Conservation (phyloP, 2,797 vertebrate genomes). For the Acomys russatus region DNA sequence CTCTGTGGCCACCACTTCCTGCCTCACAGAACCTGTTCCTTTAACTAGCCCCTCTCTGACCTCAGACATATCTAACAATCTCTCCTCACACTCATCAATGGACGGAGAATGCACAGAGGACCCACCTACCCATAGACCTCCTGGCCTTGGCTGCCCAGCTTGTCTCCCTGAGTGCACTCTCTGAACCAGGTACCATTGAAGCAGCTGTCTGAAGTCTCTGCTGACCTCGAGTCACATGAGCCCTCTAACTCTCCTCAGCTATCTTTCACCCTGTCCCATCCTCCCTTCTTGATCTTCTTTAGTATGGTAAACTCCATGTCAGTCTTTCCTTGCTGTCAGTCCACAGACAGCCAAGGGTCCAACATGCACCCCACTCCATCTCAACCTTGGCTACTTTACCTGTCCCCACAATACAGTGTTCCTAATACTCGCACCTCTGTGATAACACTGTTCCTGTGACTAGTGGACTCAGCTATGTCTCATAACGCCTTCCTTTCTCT, state of each 20-base stretch:
- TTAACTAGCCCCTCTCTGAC: neutral
- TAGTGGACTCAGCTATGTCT: neutral
- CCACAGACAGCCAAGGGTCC: neutral
- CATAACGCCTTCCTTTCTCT: neutral
- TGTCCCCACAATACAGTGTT: neutral
- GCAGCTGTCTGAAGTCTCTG: neutral
- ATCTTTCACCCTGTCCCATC: neutral
- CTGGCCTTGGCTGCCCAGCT: neutral
- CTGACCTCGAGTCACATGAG: neutral
- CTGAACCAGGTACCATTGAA: neutral
- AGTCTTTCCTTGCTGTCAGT: neutral
- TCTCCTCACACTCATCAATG: neutral
- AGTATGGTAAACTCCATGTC: neutral
- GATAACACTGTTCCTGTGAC: neutral
- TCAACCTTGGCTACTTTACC: neutral
- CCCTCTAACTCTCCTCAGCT: neutral
- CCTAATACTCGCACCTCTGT: neutral
- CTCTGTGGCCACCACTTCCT: no score
- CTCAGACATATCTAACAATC: neutral
- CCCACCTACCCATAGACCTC: neutral
- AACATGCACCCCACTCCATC: neutral
- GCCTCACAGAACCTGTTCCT: neutral
- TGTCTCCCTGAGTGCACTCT: neutral
- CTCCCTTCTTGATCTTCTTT: neutral
- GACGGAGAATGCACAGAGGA: neutral